Conservation (phyloP, 2,113 vertebrate species). For the Cryptomyrus ogoouensis region DNA sequence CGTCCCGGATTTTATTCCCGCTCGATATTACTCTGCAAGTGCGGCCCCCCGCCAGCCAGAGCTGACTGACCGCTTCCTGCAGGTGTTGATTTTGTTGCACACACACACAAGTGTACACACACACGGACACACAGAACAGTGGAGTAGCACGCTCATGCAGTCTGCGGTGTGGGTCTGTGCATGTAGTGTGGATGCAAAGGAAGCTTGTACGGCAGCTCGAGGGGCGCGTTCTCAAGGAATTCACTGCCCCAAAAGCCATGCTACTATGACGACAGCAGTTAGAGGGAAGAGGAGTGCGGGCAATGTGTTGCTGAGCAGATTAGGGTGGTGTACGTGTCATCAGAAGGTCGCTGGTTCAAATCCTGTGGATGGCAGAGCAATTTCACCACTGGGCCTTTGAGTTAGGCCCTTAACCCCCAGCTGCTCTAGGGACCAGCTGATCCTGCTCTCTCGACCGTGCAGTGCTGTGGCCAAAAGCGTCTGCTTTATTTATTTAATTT, state of each 20-base stretch:
- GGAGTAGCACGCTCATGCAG: not conserved
- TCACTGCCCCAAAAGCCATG: not conserved
- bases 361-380: not conserved
- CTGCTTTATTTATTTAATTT: not conserved
- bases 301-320: not conserved
- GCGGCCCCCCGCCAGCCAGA: not conserved
- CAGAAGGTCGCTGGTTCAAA: not conserved
- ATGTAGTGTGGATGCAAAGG: not conserved
- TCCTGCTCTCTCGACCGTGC: not conserved
- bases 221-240: not conserved
- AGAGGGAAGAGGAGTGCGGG: not conserved
- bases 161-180: not conserved
- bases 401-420: not conserved
- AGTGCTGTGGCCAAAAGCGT: not conserved
- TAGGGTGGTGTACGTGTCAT: not conserved
- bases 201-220: not conserved
- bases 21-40: not conserved
- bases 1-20: not conserved
- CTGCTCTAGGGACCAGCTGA: not conserved
- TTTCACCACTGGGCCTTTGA: not conserved
- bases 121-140: not conserved
- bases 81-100: not conserved
- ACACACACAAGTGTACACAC: no score
- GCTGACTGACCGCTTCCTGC: not conserved
- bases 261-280: not conserved